Conservation (phyloP, 2,113 vertebrate genomes). For the Picathartes gymnocephalus region DNA sequence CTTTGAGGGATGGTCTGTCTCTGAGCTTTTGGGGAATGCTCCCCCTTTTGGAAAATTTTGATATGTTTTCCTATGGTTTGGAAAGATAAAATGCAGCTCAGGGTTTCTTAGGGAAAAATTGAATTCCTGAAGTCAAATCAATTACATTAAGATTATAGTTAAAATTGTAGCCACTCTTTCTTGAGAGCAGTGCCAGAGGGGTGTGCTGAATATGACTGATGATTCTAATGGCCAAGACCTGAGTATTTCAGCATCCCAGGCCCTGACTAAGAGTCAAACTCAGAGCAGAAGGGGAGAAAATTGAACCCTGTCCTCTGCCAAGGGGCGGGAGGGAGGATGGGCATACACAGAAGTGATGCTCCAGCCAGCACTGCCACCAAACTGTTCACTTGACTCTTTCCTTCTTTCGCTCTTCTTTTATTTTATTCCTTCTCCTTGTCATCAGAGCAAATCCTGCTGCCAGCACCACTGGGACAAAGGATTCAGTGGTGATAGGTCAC, state of each 20-base stretch:
- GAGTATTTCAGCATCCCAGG: not conserved
- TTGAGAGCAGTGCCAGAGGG: not conserved
- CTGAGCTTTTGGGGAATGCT: not conserved
- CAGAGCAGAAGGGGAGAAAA: not conserved
- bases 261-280: not conserved
- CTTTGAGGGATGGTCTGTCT: rapidly evolving
- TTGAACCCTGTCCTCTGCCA: not conserved
- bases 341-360: not conserved
- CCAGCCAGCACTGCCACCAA: not conserved
- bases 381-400: not conserved
- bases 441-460: not conserved
- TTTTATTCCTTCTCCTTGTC: not conserved
- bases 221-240: not conserved
- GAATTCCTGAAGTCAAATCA: not conserved
- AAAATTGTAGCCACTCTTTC: not conserved
- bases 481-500: not conserved
- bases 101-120: not conserved
- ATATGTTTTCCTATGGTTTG: not conserved
- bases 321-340: not conserved
- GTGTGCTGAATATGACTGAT: not conserved
- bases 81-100: not conserved
- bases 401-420: not conserved
- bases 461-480: not conserved
- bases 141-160: not conserved
- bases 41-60: not conserved